Evolutionary conservation across 2,797 vertebrate species (phyloP), one percentile per base, ranked within the genome.

Genomic region (Meriones psammophilus): DNA sequence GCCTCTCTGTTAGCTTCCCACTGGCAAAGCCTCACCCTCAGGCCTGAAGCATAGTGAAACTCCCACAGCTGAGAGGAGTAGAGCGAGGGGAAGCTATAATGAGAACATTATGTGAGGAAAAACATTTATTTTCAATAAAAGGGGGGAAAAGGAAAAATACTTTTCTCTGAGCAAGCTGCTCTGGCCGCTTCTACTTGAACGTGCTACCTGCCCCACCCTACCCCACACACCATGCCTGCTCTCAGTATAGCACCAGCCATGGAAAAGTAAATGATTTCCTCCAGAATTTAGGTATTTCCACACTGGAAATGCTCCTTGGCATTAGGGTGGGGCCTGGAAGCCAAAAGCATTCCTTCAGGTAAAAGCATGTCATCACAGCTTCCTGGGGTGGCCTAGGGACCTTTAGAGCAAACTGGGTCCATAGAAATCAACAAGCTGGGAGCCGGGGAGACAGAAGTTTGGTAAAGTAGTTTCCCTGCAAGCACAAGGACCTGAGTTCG

Each of bases 161-260:
- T 88, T n/a, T 86, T 12, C 68, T 73, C 36, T 68, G 46, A 54
- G 36, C 28, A 68, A 95, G 33, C 22, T 42, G 1, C 73, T 80
- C 66, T 26, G 50, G 87, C 92, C n/a, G 36, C 3, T 95, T 85
- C 92, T 71, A 0, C 60, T 81, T 17, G 0, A 3, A 8, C 14
- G 1, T 22, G 33, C 26, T 1, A 20, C 10, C 24, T 4, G 3
- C 56, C 4, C 46, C 50, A 2, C 0, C 1, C 0, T 17, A 46
- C 39, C 74, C 73, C 73, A 10, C 77, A 56, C 2, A 20, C 56
- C 3, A 17, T 3, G 6, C 36, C 13, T 28, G 24, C 64, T 71
- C 26, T 10, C 30, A 60, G 13, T 2, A 20, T 30, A 56, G 6
- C 6, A 39, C 56, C 91, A 42, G 20, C 20, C 18, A 4, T 0